phyloP scores from a whole-genome alignment of 1,140 invertebrate species.

The Monochamus saltuarius region DNA sequence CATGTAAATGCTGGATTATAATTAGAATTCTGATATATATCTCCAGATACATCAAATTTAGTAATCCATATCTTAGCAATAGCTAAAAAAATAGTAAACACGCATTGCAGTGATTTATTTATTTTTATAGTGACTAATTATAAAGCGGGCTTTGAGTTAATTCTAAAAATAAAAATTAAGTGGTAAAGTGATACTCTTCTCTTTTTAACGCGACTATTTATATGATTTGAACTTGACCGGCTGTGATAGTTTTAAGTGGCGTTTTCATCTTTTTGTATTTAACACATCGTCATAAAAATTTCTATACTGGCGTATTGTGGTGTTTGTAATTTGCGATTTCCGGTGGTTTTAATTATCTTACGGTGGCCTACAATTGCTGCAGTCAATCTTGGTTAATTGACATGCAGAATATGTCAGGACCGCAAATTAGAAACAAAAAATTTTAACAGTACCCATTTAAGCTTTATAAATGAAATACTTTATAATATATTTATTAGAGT shows the following conservation, averaged over 20 bases:
- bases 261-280: no score
- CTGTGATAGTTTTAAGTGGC: neutral
- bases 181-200: neutral
- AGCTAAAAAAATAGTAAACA: neutral
- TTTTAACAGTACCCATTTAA: no score
- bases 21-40: conserved; percentile 27
- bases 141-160: neutral
- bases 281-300: no score
- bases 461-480: no score
- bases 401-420: no score
- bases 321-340: no score
- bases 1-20: conserved; percentile 27
- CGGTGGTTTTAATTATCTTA: no score
- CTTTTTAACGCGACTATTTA: conserved; percentile 2
- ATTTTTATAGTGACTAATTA: conserved; percentile 1
- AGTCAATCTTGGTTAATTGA: no score
- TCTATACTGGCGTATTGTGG: no score
- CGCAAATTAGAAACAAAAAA: no score
- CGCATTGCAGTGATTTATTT: neutral
- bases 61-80: conserved; percentile 25
- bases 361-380: no score
- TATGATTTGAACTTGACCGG: conserved; percentile 9
- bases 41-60: conserved; percentile 23
- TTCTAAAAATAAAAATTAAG: conserved; percentile 5
- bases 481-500: no score